Conservation (phyloP, 2,888 invertebrate species). For the Sthenelais limicola region DNA sequence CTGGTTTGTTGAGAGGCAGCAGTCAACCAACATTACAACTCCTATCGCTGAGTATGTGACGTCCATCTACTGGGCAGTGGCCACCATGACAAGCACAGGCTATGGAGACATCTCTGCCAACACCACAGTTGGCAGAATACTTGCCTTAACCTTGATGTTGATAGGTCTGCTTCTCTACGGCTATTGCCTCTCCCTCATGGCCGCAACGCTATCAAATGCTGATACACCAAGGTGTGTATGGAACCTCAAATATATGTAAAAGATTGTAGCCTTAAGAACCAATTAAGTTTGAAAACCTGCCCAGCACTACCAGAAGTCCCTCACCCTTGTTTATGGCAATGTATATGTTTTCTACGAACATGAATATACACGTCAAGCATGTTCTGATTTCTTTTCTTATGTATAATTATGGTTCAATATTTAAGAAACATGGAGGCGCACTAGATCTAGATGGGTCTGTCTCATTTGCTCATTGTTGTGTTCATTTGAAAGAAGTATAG, state of each 20-base stretch:
- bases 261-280: background rate
- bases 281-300: background rate
- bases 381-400: too few relatives aligned
- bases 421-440: too few relatives aligned
- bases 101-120: constrained; percentile 52
- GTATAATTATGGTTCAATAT: too few relatives aligned
- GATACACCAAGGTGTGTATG: constrained; percentile 46
- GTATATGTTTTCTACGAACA: too few relatives aligned
- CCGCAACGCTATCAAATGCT: constrained; percentile 50
- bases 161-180: constrained; percentile 52
- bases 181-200: constrained; percentile 47
- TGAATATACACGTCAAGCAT: too few relatives aligned
- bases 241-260: background rate
- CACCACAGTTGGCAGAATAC: constrained; percentile 26
- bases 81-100: constrained; percentile 53
- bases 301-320: too few relatives aligned
- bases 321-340: too few relatives aligned
- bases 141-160: constrained; percentile 48
- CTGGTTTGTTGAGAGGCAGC: constrained; percentile 13
- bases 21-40: background rate
- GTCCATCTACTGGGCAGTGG: constrained; percentile 51
- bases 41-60: constrained; percentile 41
- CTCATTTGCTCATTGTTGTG: too few relatives aligned
- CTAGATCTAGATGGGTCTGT: too few relatives aligned
- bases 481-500: too few relatives aligned